Percentiles rank a stretch among this genome's conserved stretches.
Evolutionary conservation across 2,797 vertebrate species (phyloP).

Genomic region (Bufotes viridis): DNA sequence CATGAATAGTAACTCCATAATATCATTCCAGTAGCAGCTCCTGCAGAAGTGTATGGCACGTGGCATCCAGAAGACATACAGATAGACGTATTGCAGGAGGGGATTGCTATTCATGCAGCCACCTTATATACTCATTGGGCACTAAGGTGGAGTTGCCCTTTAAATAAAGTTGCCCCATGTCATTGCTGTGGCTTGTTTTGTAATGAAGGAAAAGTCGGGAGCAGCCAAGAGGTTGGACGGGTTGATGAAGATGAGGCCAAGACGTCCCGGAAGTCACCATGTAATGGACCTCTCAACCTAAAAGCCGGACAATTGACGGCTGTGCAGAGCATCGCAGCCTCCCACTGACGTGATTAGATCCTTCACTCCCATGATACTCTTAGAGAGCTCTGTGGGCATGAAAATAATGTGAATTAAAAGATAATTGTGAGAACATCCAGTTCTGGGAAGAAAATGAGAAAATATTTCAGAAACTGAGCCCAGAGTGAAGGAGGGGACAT

Average conservation of each 20-base stretch:
- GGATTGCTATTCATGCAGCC: too few species aligned
- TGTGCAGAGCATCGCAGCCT: not conserved
- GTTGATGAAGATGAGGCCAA: not conserved
- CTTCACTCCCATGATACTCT: not conserved
- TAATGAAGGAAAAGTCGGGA: not conserved
- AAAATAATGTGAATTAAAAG: constrained; percentile 1
- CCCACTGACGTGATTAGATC: not conserved
- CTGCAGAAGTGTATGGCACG: not conserved
- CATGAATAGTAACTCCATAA: too few species aligned
- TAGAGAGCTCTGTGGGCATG: not conserved
- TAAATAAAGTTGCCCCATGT: not conserved
- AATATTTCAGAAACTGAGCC: not conserved
- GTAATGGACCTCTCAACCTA: not conserved
- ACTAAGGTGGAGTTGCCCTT: not conserved
- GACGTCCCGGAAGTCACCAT: not conserved
- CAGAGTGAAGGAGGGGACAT: not conserved
- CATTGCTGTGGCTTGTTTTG: not conserved
- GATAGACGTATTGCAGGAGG: not conserved
- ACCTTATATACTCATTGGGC: not conserved
- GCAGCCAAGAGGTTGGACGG: not conserved
- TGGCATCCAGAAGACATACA: not conserved
- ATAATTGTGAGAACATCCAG: not conserved
- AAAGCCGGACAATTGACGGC: not conserved
- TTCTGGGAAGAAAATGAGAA: not conserved
- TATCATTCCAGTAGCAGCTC: too few species aligned